A percentile compares a stretch with the other conserved stretches of the same genome.
phyloP scores from a whole-genome alignment of 2,797 vertebrate species.

The Myripristis jacobus region DNA sequence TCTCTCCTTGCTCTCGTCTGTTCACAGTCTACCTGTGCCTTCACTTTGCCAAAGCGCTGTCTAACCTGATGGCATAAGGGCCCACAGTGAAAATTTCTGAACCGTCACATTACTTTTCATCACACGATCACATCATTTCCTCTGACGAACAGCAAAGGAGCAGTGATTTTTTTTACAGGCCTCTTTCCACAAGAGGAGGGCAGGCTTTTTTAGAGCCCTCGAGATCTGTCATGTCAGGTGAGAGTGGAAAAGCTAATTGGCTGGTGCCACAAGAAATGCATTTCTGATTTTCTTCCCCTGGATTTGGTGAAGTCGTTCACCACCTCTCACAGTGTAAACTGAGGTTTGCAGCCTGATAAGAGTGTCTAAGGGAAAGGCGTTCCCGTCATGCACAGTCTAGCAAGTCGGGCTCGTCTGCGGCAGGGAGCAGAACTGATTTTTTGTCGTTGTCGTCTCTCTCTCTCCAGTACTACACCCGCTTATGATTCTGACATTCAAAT shows the following conservation, averaged over 20 bases:
- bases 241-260: slow-evolving; percentile 46
- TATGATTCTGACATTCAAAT: slow-evolving; percentile 37
- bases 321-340: background rate
- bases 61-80: slow-evolving; percentile 10
- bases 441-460: background rate
- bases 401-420: background rate
- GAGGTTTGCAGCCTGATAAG: slow-evolving; percentile 17
- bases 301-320: too few relatives aligned
- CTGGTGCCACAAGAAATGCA: background rate
- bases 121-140: slow-evolving; percentile 31
- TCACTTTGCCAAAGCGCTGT: background rate
- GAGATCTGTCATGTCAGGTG: slow-evolving; percentile 39
- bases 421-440: slow-evolving; percentile 1
- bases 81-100: background rate
- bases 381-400: background rate
- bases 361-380: slow-evolving; percentile 11
- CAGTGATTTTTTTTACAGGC: background rate
- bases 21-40: background rate
- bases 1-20: background rate
- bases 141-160: slow-evolving; percentile 34
- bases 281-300: slow-evolving; percentile 10
- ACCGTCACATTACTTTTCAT: slow-evolving; percentile 40
- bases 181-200: background rate
- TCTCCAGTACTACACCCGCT: slow-evolving; percentile 3
- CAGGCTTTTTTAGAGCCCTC: slow-evolving; percentile 12